phyloP scores from a whole-genome alignment of 2,888 invertebrate genomes.

The Sinopyrophorus schimmeli region DNA sequence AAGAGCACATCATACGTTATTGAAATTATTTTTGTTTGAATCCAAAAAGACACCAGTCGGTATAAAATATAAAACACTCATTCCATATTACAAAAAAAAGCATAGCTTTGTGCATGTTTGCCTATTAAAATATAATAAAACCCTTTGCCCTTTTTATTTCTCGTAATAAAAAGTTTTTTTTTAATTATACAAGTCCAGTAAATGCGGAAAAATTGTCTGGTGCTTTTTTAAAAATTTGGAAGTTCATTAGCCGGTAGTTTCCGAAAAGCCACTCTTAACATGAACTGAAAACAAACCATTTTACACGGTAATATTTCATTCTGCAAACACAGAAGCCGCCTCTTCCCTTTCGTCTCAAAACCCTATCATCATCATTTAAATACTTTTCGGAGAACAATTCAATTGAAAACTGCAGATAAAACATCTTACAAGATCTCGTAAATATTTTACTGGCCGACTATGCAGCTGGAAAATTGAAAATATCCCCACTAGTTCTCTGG shows the following conservation, averaged over 20 bases:
- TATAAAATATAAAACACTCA: too few relatives aligned
- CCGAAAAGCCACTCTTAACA: conserved; percentile 18
- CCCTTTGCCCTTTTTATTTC: too few relatives aligned
- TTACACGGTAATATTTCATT: conserved; percentile 27
- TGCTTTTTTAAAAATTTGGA: too few relatives aligned
- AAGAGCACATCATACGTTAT: too few relatives aligned
- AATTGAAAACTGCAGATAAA: conserved; percentile 3
- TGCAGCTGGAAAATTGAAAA: conserved; percentile 28
- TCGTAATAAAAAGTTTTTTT: too few relatives aligned
- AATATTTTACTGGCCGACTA: conserved; percentile 16
- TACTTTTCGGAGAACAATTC: conserved; percentile 13
- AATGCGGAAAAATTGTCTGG: too few relatives aligned
- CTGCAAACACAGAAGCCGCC: conserved; percentile 11
- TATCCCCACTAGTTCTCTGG: conserved; percentile 16
- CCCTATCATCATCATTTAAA: conserved; percentile 28
- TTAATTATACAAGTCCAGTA: too few relatives aligned
- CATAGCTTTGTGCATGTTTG: too few relatives aligned
- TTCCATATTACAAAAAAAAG: too few relatives aligned
- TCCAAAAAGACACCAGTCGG: too few relatives aligned
- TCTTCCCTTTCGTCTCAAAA: conserved; percentile 10
- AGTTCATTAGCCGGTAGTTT: not conserved
- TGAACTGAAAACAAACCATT: conserved; percentile 19
- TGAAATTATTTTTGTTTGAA: too few relatives aligned
- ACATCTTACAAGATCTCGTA: not conserved
- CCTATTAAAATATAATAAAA: too few relatives aligned